Evolutionary conservation across 2,888 invertebrate genomes (phyloP).

Genomic region (Philhelius pedissequus): DNA sequence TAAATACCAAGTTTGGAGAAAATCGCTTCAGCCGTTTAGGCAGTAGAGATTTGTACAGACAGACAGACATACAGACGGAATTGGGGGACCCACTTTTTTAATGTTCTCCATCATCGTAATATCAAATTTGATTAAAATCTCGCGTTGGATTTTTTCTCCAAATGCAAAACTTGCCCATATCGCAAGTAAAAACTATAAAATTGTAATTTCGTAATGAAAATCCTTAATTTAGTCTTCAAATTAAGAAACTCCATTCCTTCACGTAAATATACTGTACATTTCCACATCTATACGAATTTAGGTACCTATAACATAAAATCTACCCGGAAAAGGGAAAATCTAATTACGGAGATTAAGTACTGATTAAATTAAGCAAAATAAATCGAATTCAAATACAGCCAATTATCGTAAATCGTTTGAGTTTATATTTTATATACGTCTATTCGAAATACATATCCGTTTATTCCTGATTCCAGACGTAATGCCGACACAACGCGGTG

Average conservation of each 20-base stretch:
- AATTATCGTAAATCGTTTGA: conserved; percentile 34
- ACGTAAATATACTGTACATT: background rate
- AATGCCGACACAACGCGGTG: background rate
- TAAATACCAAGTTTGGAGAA: too few species aligned
- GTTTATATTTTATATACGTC: background rate
- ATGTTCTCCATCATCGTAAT: too few species aligned
- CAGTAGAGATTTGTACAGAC: too few species aligned
- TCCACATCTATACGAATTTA: too few species aligned
- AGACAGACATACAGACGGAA: too few species aligned
- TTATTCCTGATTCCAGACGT: background rate
- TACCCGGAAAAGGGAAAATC: background rate
- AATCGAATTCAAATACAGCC: conserved; percentile 22
- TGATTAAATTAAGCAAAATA: conserved; percentile 29
- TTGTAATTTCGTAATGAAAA: background rate
- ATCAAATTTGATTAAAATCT: too few species aligned
- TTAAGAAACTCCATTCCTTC: background rate
- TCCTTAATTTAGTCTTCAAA: background rate
- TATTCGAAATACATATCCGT: background rate
- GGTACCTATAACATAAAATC: background rate
- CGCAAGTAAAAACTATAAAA: too few species aligned
- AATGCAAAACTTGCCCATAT: too few species aligned
- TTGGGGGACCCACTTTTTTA: too few species aligned
- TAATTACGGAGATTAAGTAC: conserved; percentile 17
- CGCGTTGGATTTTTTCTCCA: too few species aligned
- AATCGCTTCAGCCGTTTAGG: too few species aligned